Evolutionary conservation across 2,888 invertebrate species (phyloP).

Genomic region (Heteromurus nitidus): DNA sequence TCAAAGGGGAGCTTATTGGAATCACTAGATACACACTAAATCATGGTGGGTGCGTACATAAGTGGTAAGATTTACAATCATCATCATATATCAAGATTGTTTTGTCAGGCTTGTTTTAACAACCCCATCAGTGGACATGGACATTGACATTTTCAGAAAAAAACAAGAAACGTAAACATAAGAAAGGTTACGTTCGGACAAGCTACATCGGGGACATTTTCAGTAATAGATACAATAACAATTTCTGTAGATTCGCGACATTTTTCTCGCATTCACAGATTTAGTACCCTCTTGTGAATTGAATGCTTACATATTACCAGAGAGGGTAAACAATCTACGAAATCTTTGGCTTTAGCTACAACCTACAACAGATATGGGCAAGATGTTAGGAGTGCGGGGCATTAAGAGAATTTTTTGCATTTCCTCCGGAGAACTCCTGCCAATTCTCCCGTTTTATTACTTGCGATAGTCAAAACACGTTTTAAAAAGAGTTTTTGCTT

Average conservation of each 20-base stretch:
- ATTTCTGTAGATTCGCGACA: too few species aligned
- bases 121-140: background rate
- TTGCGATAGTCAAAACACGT: background rate
- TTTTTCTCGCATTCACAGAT: too few species aligned
- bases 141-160: constrained; percentile 22
- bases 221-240: too few species aligned
- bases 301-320: too few species aligned
- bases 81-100: constrained; percentile 16
- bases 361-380: background rate
- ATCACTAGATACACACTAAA: too few species aligned
- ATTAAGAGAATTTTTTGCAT: background rate
- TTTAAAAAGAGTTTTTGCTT: constrained; percentile 75
- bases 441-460: background rate
- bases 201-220: too few species aligned
- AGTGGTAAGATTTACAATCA: too few species aligned
- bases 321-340: too few species aligned
- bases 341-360: background rate
- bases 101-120: constrained; percentile 16
- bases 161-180: too few species aligned
- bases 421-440: too few species aligned
- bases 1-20: background rate
- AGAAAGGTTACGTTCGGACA: background rate
- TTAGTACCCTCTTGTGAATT: too few species aligned
- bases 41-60: too few species aligned
- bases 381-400: background rate